These are phyloP conservation scores for Agriopis leucophaearia DNA, from an alignment of 2,888 invertebrate genomes.

Conservation along the genomic window DNA sequence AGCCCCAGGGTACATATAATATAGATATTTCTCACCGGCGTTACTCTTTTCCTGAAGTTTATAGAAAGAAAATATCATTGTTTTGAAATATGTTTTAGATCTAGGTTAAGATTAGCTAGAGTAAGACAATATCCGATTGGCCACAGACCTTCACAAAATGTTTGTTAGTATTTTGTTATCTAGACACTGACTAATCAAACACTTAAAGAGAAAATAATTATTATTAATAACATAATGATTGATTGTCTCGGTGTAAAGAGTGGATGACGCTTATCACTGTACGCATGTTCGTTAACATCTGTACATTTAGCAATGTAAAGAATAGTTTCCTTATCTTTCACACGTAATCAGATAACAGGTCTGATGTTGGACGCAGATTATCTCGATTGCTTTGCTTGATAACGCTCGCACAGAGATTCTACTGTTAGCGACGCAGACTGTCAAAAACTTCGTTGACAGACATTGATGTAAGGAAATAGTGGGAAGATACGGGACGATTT, in stretches of 20 bases:
- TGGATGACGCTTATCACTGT: slow-evolving; percentile 12
- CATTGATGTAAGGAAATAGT: too few species aligned
- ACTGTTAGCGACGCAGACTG: neutral
- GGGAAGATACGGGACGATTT: too few species aligned
- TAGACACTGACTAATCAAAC: neutral
- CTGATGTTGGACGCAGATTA: slow-evolving; percentile 25
- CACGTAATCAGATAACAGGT: slow-evolving; percentile 32
- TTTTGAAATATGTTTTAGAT: too few species aligned
- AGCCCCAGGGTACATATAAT: too few species aligned
- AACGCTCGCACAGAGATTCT: slow-evolving; percentile 6
- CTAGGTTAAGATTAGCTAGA: too few species aligned
- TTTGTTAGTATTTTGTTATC: neutral
- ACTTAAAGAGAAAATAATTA: neutral
- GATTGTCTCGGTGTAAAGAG: slow-evolving; percentile 11
- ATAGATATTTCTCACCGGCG: too few species aligned
- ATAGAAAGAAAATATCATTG: too few species aligned
- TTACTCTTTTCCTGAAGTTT: too few species aligned
- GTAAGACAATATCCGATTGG: too few species aligned
- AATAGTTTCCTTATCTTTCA: slow-evolving; percentile 29
- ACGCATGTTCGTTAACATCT: slow-evolving; percentile 17
- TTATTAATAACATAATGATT: slow-evolving; percentile 14
- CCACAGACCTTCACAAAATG: neutral
- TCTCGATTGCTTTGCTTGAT: slow-evolving; percentile 7
- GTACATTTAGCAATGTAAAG: slow-evolving; percentile 25
- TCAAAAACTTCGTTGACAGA: neutral